These are phyloP conservation scores for Acipenser oxyrinchus DNA, from an alignment of 2,797 vertebrate species.

Conservation along the genomic window DNA sequence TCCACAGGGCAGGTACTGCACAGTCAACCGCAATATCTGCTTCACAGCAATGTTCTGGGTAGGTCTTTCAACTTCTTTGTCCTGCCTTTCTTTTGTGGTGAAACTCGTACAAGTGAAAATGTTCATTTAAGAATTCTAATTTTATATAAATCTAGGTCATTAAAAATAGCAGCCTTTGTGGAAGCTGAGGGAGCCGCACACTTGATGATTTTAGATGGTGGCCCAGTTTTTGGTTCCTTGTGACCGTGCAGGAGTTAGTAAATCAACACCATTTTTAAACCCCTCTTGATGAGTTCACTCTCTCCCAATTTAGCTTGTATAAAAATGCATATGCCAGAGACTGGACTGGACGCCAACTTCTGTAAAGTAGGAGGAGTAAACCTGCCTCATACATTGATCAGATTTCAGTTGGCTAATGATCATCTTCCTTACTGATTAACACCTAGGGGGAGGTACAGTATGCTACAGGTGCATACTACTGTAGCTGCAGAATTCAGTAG, in stretches of 20 bases:
- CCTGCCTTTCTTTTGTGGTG: conserved; percentile 31
- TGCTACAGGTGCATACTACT: not conserved
- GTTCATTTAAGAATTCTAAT: conserved; percentile 27
- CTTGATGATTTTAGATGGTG: conserved; percentile 23
- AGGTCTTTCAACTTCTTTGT: no score
- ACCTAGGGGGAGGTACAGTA: not conserved
- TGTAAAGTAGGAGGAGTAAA: not conserved
- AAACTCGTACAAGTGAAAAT: conserved; percentile 20
- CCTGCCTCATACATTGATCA: not conserved
- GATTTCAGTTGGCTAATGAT: not conserved
- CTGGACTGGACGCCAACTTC: no score
- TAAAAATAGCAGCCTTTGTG: conserved; percentile 48
- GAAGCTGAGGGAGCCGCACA: conserved; percentile 13
- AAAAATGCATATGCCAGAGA: no score
- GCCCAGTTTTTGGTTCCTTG: conserved; percentile 27
- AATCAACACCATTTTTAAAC: no score
- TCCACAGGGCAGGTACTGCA: no score
- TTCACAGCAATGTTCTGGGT: no score
- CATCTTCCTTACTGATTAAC: not conserved
- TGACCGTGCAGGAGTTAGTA: conserved; percentile 7
- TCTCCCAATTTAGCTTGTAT: no score
- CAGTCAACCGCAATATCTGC: no score
- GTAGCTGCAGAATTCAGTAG: not conserved
- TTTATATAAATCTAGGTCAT: conserved; percentile 46
- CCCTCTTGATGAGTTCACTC: no score